Conservation (phyloP, 2,888 invertebrate genomes). For the Tachina lurida region DNA sequence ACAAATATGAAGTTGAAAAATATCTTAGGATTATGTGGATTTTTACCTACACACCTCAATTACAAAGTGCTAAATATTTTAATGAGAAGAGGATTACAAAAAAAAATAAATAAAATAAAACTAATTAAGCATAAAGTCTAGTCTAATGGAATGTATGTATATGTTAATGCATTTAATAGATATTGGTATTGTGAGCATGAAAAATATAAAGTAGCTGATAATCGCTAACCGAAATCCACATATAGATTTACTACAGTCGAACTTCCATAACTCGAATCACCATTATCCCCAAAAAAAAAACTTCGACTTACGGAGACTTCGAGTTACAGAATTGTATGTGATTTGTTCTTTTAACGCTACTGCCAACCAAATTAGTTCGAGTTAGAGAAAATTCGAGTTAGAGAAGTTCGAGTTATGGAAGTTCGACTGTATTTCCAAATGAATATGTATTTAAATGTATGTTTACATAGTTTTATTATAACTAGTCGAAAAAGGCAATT, state of each 20-base stretch:
- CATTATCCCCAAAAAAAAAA: too few relatives aligned
- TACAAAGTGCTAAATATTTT: constrained; percentile 5
- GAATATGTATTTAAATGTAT: not conserved
- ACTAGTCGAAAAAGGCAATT: constrained; percentile 20
- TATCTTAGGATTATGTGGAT: constrained; percentile 8
- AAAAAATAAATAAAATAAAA: constrained; percentile 32
- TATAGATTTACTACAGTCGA: not conserved
- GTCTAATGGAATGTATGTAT: constrained; percentile 50
- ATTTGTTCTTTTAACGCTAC: too few relatives aligned
- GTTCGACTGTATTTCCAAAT: not conserved
- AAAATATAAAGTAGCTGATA: constrained; percentile 39
- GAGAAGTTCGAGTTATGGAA: too few relatives aligned
- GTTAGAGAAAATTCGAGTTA: too few relatives aligned
- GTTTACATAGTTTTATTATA: not conserved
- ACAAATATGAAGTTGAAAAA: constrained; percentile 16
- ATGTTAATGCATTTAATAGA: constrained; percentile 12
- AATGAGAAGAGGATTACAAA: constrained; percentile 10
- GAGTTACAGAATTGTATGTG: too few relatives aligned
- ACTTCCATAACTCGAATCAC: too few relatives aligned
- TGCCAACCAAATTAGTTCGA: too few relatives aligned
- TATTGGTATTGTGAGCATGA: constrained; percentile 1
- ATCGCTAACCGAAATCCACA: constrained; percentile 21
- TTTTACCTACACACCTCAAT: not conserved
- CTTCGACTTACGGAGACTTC: too few relatives aligned
- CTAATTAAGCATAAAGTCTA: constrained; percentile 65